phyloP scores from a whole-genome alignment of 2,888 invertebrate species.

The Saturnia japonica region DNA sequence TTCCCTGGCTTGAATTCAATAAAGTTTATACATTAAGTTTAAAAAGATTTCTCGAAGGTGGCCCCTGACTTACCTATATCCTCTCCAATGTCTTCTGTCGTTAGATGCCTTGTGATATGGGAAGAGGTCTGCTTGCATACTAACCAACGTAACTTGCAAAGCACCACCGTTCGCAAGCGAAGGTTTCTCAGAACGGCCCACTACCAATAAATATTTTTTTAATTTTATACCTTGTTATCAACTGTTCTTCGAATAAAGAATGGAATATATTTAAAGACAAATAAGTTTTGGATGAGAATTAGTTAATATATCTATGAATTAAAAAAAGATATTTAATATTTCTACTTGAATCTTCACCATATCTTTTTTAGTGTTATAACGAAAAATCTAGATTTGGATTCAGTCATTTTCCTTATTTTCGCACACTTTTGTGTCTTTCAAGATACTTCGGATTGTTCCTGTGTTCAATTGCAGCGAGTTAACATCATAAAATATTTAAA shows the following conservation, averaged over 20 bases:
- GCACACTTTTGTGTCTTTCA: no score
- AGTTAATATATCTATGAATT: no score
- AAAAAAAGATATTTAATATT: no score
- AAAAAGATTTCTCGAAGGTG: neutral
- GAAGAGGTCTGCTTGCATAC: slow-evolving; percentile 96
- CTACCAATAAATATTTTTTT: slow-evolving; percentile 60
- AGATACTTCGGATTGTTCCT: no score
- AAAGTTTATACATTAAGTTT: neutral
- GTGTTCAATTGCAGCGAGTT: no score
- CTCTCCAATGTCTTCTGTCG: slow-evolving; percentile 94
- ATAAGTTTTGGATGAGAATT: no score
- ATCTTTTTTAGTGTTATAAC: no score
- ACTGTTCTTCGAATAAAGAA: neutral
- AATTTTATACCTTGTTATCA: neutral
- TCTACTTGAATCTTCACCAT: no score
- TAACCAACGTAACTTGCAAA: slow-evolving; percentile 93
- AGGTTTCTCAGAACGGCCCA: slow-evolving; percentile 92
- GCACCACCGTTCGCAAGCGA: slow-evolving; percentile 95
- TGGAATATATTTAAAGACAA: neutral
- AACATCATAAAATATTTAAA: no score
- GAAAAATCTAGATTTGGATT: no score
- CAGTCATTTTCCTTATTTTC: no score
- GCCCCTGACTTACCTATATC: slow-evolving; percentile 73
- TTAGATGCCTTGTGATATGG: slow-evolving; percentile 97
- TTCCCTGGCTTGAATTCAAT: neutral